phyloP scores from a whole-genome alignment of 2,888 invertebrate species.

The Spilosoma lubricipeda region DNA sequence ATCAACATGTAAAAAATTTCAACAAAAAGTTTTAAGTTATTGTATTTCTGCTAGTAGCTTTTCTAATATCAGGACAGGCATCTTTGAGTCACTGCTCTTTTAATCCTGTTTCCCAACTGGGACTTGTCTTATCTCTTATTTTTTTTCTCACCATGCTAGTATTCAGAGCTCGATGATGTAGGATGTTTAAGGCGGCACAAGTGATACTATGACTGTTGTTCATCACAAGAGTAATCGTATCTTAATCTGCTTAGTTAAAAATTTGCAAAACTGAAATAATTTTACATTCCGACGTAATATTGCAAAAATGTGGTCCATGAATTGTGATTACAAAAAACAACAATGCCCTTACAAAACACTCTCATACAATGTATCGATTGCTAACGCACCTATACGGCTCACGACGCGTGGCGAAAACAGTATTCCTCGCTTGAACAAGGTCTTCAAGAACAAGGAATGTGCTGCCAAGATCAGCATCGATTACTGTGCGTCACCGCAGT shows the following conservation, averaged over 20 bases:
- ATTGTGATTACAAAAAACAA: neutral
- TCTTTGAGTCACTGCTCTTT: no score
- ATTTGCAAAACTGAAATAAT: no score
- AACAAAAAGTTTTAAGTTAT: neutral
- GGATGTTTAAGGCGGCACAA: neutral
- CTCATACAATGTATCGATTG: neutral
- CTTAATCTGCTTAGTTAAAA: no score
- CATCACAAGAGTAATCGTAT: no score
- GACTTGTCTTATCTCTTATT: no score
- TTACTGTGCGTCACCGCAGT: neutral
- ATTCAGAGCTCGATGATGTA: neutral
- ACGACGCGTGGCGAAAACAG: neutral
- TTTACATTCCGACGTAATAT: neutral
- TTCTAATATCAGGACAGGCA: no score
- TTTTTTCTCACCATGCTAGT: no score
- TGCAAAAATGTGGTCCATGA: neutral
- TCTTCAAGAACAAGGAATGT: slow-evolving; percentile 4
- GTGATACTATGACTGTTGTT: neutral
- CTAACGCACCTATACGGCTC: neutral
- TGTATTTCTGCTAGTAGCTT: no score
- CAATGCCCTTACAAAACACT: neutral
- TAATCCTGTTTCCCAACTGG: no score
- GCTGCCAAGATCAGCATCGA: neutral
- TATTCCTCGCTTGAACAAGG: neutral
- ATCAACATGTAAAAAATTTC: neutral